Evolutionary conservation across 2,113 vertebrate genomes (phyloP).

Genomic region (Mormyrus lacerda): DNA sequence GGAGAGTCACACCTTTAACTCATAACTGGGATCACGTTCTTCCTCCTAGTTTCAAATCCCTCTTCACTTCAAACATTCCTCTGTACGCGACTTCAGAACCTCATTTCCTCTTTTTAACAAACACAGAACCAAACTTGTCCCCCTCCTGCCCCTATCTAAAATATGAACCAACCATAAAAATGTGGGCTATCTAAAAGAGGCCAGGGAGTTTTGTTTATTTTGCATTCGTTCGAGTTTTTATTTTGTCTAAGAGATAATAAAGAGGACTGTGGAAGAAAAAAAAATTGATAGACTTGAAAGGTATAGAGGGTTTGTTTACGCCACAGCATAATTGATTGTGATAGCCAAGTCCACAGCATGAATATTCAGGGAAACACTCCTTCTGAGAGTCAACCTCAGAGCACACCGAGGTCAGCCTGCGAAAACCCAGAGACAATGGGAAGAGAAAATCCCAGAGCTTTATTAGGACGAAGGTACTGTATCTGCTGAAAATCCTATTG

Average conservation of each 20-base stretch:
- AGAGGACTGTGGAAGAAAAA: constrained; percentile 29
- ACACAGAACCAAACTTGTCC: constrained; percentile 34
- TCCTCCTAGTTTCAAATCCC: background rate
- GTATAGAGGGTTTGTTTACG: constrained; percentile 35
- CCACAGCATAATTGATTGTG: constrained; percentile 32
- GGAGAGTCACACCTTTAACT: background rate
- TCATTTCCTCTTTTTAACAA: constrained; percentile 27
- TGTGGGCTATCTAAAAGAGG: constrained; percentile 46
- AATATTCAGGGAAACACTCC: constrained; percentile 22
- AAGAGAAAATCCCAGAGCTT: background rate
- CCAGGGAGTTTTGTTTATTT: constrained; percentile 40
- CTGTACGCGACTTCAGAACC: background rate
- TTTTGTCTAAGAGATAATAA: constrained; percentile 43
- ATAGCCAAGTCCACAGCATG: constrained; percentile 23
- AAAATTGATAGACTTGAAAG: constrained; percentile 21
- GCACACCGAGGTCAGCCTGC: constrained; percentile 13
- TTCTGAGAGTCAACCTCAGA: constrained; percentile 15
- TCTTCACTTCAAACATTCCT: background rate
- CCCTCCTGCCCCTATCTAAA: constrained; percentile 30
- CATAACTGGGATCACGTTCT: background rate
- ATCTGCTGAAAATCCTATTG: constrained; percentile 22
- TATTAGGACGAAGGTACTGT: background rate
- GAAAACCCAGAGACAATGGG: constrained; percentile 23
- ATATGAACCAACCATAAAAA: constrained; percentile 48
- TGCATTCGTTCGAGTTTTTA: constrained; percentile 41